A percentile compares a stretch with the other conserved stretches of the same genome.
Evolutionary conservation across 2,113 vertebrate species (phyloP).

Genomic region (Anguilla japonica): DNA sequence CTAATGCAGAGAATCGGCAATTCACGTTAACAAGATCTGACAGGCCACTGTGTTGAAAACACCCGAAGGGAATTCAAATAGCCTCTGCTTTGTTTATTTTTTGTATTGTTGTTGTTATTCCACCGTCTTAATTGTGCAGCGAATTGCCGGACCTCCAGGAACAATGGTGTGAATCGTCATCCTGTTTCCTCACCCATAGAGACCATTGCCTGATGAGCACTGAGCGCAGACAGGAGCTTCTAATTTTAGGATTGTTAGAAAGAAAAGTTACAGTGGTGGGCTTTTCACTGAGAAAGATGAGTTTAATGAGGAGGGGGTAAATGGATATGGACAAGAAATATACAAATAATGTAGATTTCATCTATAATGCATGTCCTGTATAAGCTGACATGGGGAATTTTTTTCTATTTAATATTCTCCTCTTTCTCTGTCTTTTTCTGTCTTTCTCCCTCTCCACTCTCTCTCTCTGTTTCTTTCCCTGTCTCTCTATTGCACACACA

Average conservation of each 20-base stretch:
- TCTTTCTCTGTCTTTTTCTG: slow-evolving; percentile 15
- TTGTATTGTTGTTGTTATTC: background rate
- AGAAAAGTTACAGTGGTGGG: background rate
- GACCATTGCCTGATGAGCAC: background rate
- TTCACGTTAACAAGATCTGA: background rate
- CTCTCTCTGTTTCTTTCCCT: too few species aligned
- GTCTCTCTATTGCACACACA: background rate
- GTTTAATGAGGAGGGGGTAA: slow-evolving; percentile 12
- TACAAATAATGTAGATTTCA: slow-evolving; percentile 27
- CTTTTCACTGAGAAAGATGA: slow-evolving; percentile 13
- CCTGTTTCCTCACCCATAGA: background rate
- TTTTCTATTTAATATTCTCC: background rate
- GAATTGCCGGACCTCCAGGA: background rate
- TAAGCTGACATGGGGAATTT: slow-evolving; percentile 1
- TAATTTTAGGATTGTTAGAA: background rate
- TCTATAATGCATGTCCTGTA: slow-evolving; percentile 22
- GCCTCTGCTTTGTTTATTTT: background rate
- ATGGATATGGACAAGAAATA: slow-evolving; percentile 29
- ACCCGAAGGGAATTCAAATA: background rate
- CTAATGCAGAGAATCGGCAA: background rate
- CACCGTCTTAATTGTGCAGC: background rate
- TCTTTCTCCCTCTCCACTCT: background rate
- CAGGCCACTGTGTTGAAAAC: background rate
- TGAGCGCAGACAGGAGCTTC: background rate
- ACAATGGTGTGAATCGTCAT: background rate